These are phyloP conservation scores for Dolichopus griseipennis DNA, from an alignment of 2,888 invertebrate genomes.

Conservation along the genomic window DNA sequence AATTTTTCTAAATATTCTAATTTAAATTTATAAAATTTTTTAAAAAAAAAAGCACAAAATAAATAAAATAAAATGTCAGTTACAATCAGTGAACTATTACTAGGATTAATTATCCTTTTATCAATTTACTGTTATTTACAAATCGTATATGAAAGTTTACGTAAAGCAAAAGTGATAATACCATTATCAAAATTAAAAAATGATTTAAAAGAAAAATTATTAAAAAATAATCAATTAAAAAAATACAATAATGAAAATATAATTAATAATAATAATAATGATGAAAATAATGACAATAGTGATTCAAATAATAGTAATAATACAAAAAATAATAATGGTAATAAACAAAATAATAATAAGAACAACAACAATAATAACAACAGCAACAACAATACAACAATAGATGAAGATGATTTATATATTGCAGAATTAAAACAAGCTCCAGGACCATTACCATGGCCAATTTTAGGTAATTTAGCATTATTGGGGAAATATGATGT, in stretches of 20 bases:
- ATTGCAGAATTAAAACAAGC: conserved; percentile 37
- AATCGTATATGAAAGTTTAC: conserved; percentile 28
- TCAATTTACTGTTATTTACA: conserved; percentile 23
- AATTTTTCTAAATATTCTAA: background rate
- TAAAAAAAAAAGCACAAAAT: background rate
- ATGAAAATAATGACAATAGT: background rate
- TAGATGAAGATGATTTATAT: conserved; percentile 10
- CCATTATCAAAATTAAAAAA: conserved; percentile 13
- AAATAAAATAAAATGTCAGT: conserved; percentile 15
- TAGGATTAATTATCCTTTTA: conserved; percentile 13
- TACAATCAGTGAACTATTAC: conserved; percentile 12
- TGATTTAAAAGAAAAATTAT: conserved; percentile 13
- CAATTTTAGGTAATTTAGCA: conserved; percentile 63
- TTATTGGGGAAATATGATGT: conserved; percentile 54
- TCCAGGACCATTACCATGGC: conserved; percentile 60
- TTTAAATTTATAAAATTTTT: background rate
- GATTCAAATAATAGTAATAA: background rate
- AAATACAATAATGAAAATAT: background rate
- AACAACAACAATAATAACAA: background rate
- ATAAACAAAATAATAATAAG: background rate
- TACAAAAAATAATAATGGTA: background rate
- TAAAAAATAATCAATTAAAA: background rate
- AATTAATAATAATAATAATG: background rate
- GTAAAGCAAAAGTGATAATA: conserved; percentile 27
- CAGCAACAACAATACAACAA: background rate